Evolutionary conservation across 1,140 invertebrate species (phyloP).

Genomic region (Pogonognathellus flavescens): DNA sequence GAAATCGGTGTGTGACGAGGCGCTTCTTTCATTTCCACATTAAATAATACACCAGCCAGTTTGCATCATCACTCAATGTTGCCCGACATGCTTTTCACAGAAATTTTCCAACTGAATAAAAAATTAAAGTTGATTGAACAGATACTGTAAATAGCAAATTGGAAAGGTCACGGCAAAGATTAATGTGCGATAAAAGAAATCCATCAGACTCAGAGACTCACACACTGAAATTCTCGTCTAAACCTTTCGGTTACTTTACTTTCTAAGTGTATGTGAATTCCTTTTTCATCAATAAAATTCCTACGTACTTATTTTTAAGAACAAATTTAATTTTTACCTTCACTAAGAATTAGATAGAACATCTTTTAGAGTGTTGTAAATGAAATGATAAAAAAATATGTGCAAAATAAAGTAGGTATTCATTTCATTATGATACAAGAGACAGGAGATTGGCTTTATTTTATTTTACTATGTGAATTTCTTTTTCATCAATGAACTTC

Average conservation of each 20-base stretch:
- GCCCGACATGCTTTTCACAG: slow-evolving; percentile 47
- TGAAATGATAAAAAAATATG: too few relatives aligned
- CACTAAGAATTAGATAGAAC: too few relatives aligned
- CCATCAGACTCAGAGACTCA: neutral
- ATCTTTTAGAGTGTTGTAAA: too few relatives aligned
- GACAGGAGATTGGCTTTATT: too few relatives aligned
- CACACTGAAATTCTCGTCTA: neutral
- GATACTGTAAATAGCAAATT: neutral
- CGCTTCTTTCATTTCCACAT: slow-evolving; percentile 45
- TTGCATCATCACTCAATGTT: slow-evolving; percentile 48
- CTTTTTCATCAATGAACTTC: neutral
- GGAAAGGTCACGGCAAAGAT: slow-evolving; percentile 6
- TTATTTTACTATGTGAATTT: neutral
- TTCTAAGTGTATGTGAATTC: neutral
- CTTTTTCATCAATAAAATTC: neutral
- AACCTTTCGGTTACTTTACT: neutral
- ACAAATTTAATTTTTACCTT: too few relatives aligned
- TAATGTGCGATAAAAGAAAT: neutral
- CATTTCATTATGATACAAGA: too few relatives aligned
- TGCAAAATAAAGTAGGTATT: too few relatives aligned
- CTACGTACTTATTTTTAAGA: neutral
- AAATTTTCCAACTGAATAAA: slow-evolving; percentile 46
- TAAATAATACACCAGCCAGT: neutral
- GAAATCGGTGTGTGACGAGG: slow-evolving; percentile 52
- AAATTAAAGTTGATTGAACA: slow-evolving; percentile 45